Percentiles rank a stretch among this genome's conserved stretches.
Conservation (phyloP, 2,888 invertebrate genomes). For the Vanessa cardui region DNA sequence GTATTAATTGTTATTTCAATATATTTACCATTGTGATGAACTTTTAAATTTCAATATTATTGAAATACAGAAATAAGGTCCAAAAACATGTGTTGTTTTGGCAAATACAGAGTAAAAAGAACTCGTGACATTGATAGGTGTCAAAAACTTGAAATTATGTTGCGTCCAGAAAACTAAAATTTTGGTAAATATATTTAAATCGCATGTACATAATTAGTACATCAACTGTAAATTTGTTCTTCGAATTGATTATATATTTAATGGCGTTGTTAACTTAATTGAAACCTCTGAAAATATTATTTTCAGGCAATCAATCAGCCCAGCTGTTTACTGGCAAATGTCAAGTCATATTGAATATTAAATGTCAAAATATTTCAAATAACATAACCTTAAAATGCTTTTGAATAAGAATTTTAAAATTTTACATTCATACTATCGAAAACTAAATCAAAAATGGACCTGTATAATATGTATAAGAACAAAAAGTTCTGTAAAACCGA, state of each 20-base stretch:
- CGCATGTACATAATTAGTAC: too few species aligned
- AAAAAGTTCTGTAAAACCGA: conserved; percentile 64
- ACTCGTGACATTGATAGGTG: conserved; percentile 15
- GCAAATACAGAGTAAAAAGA: conserved; percentile 46
- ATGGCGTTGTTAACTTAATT: too few species aligned
- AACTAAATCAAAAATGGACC: conserved; percentile 54
- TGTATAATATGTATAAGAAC: conserved; percentile 50
- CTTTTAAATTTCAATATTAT: conserved; percentile 31
- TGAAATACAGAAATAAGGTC: conserved; percentile 34
- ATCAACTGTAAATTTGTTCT: too few species aligned
- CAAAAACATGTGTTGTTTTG: conserved; percentile 71
- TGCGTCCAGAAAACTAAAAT: background rate
- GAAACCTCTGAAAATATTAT: too few species aligned
- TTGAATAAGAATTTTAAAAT: conserved; percentile 50
- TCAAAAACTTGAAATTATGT: conserved; percentile 1
- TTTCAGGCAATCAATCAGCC: too few species aligned
- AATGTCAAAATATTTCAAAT: conserved; percentile 34
- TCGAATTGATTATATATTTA: too few species aligned
- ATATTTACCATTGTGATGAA: conserved; percentile 56
- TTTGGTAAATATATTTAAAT: too few species aligned
- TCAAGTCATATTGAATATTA: background rate
- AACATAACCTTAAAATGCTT: conserved; percentile 64
- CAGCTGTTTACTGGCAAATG: background rate
- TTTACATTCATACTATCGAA: conserved; percentile 55
- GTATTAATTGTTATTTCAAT: background rate